Evolutionary conservation across 2,888 invertebrate genomes (phyloP).

Genomic region (Tiphia femorata): DNA sequence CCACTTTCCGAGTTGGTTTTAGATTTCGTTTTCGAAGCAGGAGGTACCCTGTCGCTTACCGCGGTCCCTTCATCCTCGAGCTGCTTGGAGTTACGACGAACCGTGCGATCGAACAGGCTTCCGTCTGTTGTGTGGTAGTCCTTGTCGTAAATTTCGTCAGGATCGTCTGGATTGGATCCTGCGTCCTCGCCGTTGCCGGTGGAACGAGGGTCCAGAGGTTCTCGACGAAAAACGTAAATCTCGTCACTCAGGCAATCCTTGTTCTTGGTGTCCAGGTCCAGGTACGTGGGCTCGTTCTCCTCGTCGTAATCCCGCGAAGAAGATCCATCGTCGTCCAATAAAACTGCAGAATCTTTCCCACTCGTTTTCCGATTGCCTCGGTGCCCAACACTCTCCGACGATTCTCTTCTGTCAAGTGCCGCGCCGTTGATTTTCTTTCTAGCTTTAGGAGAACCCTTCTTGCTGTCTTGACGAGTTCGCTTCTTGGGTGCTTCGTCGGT

Average conservation of each 20-base stretch:
- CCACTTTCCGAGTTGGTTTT: slow-evolving; percentile 2
- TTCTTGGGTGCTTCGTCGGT: no score
- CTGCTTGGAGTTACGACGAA: background rate
- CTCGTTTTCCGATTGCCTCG: no score
- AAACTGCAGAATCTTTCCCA: background rate
- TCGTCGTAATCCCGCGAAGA: slow-evolving; percentile 7
- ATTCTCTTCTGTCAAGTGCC: slow-evolving; percentile 30
- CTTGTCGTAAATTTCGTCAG: background rate
- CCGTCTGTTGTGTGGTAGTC: slow-evolving; percentile 19
- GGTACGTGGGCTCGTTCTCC: slow-evolving; percentile 11
- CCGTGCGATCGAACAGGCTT: slow-evolving; percentile 10
- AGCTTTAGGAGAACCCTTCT: no score
- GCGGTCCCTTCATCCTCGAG: background rate
- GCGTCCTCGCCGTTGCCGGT: slow-evolving; percentile 9
- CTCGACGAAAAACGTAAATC: slow-evolving; percentile 43
- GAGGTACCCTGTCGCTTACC: background rate
- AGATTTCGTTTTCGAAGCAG: no score
- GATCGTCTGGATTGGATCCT: slow-evolving; percentile 12
- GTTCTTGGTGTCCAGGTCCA: slow-evolving; percentile 28
- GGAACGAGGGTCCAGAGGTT: slow-evolving; percentile 11
- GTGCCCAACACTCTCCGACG: no score
- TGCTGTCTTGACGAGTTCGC: no score
- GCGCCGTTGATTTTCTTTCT: no score
- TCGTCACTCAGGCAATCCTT: slow-evolving; percentile 37
- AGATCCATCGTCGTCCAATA: background rate